Evolutionary conservation across 2,113 vertebrate species (phyloP).

Genomic region (Andinoacara biseriatus): DNA sequence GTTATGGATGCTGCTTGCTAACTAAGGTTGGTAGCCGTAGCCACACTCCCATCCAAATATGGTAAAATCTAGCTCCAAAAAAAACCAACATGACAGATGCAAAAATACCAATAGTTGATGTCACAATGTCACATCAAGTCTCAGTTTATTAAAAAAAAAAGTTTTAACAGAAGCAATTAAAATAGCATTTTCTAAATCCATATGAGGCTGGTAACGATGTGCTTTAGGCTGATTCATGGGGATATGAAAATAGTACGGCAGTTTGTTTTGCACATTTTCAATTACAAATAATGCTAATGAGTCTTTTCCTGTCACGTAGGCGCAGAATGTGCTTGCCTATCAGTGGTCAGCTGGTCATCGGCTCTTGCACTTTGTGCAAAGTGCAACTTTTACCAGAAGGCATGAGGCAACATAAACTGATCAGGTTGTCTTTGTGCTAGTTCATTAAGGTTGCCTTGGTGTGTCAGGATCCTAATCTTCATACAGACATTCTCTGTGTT

Average conservation of each 20-base stretch:
- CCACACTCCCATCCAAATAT: background rate
- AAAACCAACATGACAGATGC: background rate
- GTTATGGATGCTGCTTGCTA: background rate
- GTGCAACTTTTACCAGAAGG: slow-evolving; percentile 30
- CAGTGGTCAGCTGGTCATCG: background rate
- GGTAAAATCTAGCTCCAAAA: background rate
- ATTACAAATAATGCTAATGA: background rate
- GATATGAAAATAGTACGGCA: background rate
- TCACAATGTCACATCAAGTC: background rate
- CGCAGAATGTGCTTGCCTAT: background rate
- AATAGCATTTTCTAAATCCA: background rate
- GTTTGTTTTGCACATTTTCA: background rate
- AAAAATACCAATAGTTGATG: background rate
- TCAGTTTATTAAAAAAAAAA: background rate
- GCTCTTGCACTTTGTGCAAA: slow-evolving; percentile 11
- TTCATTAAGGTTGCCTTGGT: slow-evolving; percentile 49
- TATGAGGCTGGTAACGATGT: background rate
- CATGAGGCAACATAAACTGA: slow-evolving; percentile 38
- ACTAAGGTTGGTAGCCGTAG: background rate
- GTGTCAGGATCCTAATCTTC: slow-evolving; percentile 66
- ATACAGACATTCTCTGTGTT: slow-evolving; percentile 70
- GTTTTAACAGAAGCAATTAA: background rate
- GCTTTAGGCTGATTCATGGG: background rate
- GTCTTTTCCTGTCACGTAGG: slow-evolving; percentile 20
- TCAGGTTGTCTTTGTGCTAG: slow-evolving; percentile 37